Base-by-base conservation (phyloP, 2,888 invertebrate genomes). In the Aphrophora alni region DNA sequence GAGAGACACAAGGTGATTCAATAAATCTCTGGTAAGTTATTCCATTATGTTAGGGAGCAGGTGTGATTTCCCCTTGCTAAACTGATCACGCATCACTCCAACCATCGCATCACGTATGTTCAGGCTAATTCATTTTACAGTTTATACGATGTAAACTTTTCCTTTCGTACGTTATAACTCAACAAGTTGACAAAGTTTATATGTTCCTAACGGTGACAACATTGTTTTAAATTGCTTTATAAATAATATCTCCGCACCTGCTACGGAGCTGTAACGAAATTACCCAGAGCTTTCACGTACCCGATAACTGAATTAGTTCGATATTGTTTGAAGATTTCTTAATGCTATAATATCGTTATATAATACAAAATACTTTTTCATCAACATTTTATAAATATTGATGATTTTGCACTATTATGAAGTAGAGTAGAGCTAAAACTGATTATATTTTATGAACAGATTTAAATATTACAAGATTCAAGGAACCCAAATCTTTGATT, bases 21-120 rank as follows among this genome's bases (percentile, higher is more conserved):
- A 80, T 80, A 76, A 76, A 76, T 80, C 80, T 80, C 59, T 25
- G 26, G 76, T 1, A 71, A 71, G 71, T 71, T 71, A 28, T 71
- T 28, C 28, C 71, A 71, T 27, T 27, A 28, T n/a, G 27, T n/a
- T 0, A 5, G 26, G 27, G 12, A 28, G 8, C 71, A 59, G 59
- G 59, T 59, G 59, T 59, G 59, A 59, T 59, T 59, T 59, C 12
- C 59, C 21, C 14, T 14, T 21, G 59, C 21, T 59, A 59, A 59
- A 21, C 59, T 21, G 59, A 59, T 59, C 59, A 59, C 59, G 59
- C 21, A 3, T 21, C 59, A 33, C 33, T 3, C 8, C 3, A 5
- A 33, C 33, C n/a, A n/a, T n/a, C n/a, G n/a, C n/a, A n/a, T n/a
- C n/a, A 5, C 21, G 59, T 59, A 21, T 59, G 59, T 59, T 59